Evolutionary conservation across 2,797 vertebrate genomes (phyloP).

Genomic region (Mionectes olivaceus): DNA sequence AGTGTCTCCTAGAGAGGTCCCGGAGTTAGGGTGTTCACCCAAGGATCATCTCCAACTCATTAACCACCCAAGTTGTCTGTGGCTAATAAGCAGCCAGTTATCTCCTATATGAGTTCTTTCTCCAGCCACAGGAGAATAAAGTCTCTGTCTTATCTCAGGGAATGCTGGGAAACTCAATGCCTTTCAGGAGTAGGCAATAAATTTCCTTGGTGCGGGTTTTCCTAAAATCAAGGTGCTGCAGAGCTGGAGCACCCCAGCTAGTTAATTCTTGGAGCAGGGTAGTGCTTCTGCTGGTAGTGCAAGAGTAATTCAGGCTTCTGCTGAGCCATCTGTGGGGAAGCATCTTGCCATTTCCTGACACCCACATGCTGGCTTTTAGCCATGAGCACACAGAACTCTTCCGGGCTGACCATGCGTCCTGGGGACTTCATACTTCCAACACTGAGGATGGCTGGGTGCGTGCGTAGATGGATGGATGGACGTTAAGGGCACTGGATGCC

Average conservation of each 20-base stretch:
- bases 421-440: neutral
- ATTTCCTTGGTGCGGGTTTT: neutral
- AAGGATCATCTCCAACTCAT: neutral
- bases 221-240: neutral
- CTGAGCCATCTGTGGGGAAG: constrained; percentile 39
- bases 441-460: rapidly evolving
- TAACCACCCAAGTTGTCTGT: neutral
- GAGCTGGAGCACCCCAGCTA: neutral
- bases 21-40: neutral
- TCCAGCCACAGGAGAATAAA: neutral
- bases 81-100: neutral
- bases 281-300: neutral
- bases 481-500: neutral
- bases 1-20: neutral
- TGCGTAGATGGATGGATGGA: neutral
- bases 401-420: neutral
- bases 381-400: neutral
- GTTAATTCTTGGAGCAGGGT: neutral
- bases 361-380: neutral
- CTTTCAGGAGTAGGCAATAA: neutral
- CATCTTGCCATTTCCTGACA: neutral
- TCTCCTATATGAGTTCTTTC: neutral
- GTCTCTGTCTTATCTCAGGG: neutral
- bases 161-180: neutral
- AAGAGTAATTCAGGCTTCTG: constrained; percentile 18